A percentile compares a stretch with the other conserved stretches of the same genome.
Evolutionary conservation across 2,113 vertebrate species (phyloP).

Genomic region (Geococcyx californianus): DNA sequence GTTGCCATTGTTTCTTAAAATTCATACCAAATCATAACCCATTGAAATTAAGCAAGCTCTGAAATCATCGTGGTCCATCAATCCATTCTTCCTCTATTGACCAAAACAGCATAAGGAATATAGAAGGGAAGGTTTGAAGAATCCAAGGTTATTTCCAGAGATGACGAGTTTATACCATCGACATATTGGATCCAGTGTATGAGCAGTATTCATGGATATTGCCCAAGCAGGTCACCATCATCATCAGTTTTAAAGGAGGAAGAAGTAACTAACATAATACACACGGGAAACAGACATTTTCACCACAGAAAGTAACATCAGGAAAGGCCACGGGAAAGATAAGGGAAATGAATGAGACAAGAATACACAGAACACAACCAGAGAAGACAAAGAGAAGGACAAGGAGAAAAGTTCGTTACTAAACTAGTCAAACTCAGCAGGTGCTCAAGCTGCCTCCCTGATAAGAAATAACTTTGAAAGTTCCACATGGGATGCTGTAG

Average conservation of each 20-base stretch:
- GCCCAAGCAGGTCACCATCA: conserved; percentile 6
- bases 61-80: conserved; percentile 97
- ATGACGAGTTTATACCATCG: not conserved
- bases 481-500: not conserved
- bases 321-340: not conserved
- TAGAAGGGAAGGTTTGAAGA: conserved; percentile 4
- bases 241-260: conserved; percentile 9
- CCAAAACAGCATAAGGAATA: not conserved
- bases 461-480: not conserved
- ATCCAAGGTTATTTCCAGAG: conserved; percentile 41
- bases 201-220: not conserved
- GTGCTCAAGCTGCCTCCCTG: not conserved
- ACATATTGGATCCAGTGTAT: not conserved
- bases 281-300: conserved; percentile 40
- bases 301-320: conserved; percentile 11
- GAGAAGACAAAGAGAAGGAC: conserved; percentile 21
- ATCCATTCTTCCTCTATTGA: conserved; percentile 94
- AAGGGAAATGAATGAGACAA: not conserved
- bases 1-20: not conserved
- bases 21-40: conserved; percentile 96
- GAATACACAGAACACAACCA: not conserved
- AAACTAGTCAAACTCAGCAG: not conserved
- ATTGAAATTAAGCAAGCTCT: conserved; percentile 98
- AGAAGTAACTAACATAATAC: conserved; percentile 34
- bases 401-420: conserved; percentile 11